Evolutionary conservation across 2,888 invertebrate genomes (phyloP).

Genomic region (Scaptomyza reducta): DNA sequence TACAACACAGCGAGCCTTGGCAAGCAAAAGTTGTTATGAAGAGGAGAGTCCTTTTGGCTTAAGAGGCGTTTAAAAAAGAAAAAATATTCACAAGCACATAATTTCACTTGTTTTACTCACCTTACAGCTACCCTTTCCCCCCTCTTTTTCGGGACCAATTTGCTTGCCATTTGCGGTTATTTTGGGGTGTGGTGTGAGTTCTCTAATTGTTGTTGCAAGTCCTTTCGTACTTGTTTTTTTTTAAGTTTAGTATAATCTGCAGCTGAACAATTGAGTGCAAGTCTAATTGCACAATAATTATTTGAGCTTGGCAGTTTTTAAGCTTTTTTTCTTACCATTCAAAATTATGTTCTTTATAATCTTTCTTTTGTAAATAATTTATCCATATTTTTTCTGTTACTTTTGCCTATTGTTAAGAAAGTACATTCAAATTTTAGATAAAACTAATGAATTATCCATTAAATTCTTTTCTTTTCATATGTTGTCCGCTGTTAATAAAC

Average conservation of each 20-base stretch:
- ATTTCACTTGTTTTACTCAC: constrained; percentile 46
- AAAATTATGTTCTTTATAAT: neutral
- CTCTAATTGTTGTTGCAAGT: constrained; percentile 23
- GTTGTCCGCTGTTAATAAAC: neutral
- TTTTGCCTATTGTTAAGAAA: constrained; percentile 1
- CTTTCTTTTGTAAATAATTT: constrained; percentile 10
- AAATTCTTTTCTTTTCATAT: constrained; percentile 27
- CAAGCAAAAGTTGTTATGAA: constrained; percentile 31
- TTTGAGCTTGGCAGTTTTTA: constrained; percentile 49
- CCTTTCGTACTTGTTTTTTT: constrained; percentile 30
- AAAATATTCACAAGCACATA: constrained; percentile 44
- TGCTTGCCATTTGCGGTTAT: constrained; percentile 71
- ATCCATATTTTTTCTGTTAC: constrained; percentile 5
- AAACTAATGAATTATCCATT: constrained; percentile 20
- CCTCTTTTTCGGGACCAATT: constrained; percentile 49
- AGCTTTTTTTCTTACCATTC: no score
- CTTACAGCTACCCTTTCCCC: neutral
- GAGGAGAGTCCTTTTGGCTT: constrained; percentile 28
- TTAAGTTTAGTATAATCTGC: constrained; percentile 59
- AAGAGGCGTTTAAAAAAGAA: constrained; percentile 47
- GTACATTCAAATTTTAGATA: neutral
- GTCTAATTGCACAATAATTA: constrained; percentile 70
- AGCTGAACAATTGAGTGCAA: constrained; percentile 61
- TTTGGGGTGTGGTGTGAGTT: no score
- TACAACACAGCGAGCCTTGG: constrained; percentile 7